Evolutionary conservation across 2,888 invertebrate species (phyloP).

Genomic region (Dusona sp.): DNA sequence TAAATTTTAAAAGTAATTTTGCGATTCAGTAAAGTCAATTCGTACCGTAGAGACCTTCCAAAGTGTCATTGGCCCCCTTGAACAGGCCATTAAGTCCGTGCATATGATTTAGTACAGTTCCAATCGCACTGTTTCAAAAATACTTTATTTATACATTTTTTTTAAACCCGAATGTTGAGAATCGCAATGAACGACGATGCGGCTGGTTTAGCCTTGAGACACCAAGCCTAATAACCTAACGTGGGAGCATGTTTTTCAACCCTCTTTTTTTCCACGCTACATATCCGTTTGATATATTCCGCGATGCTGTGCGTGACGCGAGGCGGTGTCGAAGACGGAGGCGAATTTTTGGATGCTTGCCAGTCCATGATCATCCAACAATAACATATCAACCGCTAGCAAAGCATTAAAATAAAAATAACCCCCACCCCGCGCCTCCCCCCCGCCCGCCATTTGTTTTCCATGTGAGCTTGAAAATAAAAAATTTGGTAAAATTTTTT

Average conservation of each 20-base stretch:
- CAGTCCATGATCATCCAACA: constrained; percentile 28
- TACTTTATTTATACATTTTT: neutral
- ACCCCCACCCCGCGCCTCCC: neutral
- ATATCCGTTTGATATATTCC: neutral
- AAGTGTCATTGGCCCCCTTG: neutral
- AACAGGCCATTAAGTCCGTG: neutral
- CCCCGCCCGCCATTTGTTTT: neutral
- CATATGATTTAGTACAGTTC: neutral
- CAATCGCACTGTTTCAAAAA: neutral
- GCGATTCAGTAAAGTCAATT: neutral
- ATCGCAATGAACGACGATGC: neutral
- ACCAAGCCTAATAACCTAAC: constrained; percentile 1
- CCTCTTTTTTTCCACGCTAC: constrained; percentile 3
- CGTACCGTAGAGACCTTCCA: neutral
- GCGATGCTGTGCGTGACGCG: neutral
- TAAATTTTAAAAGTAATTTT: neutral
- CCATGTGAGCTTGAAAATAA: neutral
- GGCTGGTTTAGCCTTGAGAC: constrained; percentile 28
- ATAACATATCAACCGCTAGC: constrained; percentile 45
- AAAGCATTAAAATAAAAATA: constrained; percentile 40
- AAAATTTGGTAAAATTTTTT: neutral
- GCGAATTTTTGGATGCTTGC: constrained; percentile 39
- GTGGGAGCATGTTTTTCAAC: neutral
- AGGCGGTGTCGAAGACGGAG: neutral
- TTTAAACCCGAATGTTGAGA: neutral